Evolutionary conservation across 2,113 vertebrate genomes (phyloP), one percentile per base, ranked within the genome.

Genomic region (Alethe castanea): DNA sequence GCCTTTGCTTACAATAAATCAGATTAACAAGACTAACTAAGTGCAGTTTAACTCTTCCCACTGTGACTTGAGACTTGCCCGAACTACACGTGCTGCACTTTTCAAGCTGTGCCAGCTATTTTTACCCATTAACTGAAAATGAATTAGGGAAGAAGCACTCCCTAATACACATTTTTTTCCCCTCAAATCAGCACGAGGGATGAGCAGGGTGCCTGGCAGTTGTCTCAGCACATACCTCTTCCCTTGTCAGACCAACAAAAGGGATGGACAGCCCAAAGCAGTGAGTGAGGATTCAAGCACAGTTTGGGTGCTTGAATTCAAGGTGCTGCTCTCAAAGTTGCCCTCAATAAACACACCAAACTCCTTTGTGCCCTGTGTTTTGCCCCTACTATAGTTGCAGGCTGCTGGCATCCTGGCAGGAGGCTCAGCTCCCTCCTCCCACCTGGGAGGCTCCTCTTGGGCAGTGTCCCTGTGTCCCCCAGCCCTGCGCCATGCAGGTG

Each of bases 1-100:
- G 79, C 69, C 73, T 94, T 84, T 69, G 74, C 77, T 80, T 56
- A 24, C 40, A 81, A 95, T 97, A 97, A 97, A 97, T 97, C 95
- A 97, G 86, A 92, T 94, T 94, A 97, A 97, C 91, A 95, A 93
- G 93, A 82, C 73, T 79, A 95, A 91, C 59, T 76, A 66, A 93
- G 54, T 3, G 20, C 65, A 92, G 80, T 91, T 95, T 83, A 92
- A 81, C 87, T 94, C 87, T 96, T 93, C 92, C 92, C 62, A 83
- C 91, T 90, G 97, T n/a, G 88, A 62, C 85, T 88, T 57, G 94
- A 96, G 96, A 84, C 92, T 85, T 60, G 57, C 71, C 65, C 1
- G 0, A 92, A 47, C 82, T 57, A 79, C 69, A 59, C 3, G 35
- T 17, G 1, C 69, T 90, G 94, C 94, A 92, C 82, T 97, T 97